Percentiles rank a stretch among this genome's conserved stretches.
phyloP scores from a whole-genome alignment of 2,888 invertebrate species.

The Deilephila elpenor region DNA sequence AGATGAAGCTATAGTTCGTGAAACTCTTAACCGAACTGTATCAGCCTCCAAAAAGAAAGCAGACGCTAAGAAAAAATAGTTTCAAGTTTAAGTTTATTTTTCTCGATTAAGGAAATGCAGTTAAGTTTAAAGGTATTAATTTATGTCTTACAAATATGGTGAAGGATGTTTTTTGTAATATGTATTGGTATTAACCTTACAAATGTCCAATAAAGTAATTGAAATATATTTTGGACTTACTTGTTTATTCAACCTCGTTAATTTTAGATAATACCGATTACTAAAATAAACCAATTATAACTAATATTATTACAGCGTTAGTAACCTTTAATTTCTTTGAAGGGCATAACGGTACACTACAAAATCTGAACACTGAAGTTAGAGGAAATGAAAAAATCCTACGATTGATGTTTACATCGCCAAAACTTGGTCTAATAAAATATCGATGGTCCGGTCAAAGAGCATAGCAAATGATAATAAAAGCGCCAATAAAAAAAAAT shows the following conservation, averaged over 20 bases:
- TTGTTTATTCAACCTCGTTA: no score
- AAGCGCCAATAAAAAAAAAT: conserved; percentile 38
- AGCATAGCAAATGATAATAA: conserved; percentile 24
- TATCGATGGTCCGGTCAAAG: conserved; percentile 19
- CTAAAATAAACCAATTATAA: no score
- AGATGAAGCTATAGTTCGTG: conserved; percentile 63
- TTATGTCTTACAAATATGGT: neutral
- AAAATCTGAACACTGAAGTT: no score
- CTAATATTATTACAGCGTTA: no score
- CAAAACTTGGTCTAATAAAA: neutral
- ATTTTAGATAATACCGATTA: no score
- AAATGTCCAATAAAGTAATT: no score
- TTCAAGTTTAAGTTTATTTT: conserved; percentile 32
- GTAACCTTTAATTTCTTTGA: no score
- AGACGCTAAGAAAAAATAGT: conserved; percentile 59
- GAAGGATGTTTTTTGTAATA: no score
- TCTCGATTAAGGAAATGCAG: conserved; percentile 21
- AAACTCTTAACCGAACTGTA: conserved; percentile 52
- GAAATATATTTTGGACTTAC: no score
- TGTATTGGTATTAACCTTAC: no score
- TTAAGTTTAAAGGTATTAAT: conserved; percentile 1
- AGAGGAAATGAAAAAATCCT: neutral
- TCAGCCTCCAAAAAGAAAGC: conserved; percentile 66
- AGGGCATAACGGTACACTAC: no score
- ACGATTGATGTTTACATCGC: conserved; percentile 4